Percentiles rank a stretch among this genome's conserved stretches.
Conservation (phyloP, 2,113 vertebrate genomes). For the Neofelis nebulosa region DNA sequence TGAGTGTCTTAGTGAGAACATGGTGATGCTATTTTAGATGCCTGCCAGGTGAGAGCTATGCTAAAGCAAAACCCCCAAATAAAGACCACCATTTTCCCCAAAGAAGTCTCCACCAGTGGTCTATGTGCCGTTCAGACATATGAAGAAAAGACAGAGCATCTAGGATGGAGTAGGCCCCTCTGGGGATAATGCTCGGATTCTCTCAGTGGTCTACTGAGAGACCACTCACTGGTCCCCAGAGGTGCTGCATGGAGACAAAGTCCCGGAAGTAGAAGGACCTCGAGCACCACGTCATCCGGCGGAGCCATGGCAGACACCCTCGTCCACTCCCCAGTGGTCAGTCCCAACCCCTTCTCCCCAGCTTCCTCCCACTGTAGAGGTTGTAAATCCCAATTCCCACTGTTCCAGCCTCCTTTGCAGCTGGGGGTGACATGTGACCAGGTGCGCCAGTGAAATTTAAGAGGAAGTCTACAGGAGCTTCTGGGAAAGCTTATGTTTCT, state of each 20-base stretch:
- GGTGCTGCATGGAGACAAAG: not conserved
- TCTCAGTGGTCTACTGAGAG: not conserved
- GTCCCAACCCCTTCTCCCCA: not conserved
- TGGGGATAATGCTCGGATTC: not conserved
- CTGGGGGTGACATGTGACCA: not conserved
- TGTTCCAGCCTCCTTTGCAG: not conserved
- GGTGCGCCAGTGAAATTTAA: not conserved
- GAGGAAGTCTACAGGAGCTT: not conserved
- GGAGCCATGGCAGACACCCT: not conserved
- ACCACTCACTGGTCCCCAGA: not conserved
- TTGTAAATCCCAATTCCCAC: not conserved
- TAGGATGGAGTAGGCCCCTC: not conserved
- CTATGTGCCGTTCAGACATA: not conserved
- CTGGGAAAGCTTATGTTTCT: not conserved
- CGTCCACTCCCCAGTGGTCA: not conserved
- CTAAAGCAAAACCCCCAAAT: not conserved
- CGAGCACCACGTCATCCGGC: rapidly evolving
- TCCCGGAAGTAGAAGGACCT: not conserved
- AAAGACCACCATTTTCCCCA: not conserved
- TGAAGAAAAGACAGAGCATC: not conserved
- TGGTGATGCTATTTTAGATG: not conserved
- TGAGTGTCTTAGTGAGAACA: not conserved
- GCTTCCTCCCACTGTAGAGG: not conserved
- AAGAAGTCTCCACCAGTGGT: not conserved
- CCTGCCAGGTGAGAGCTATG: not conserved